Evolutionary conservation across 2,113 vertebrate genomes (phyloP).

Genomic region (Picathartes gymnocephalus): DNA sequence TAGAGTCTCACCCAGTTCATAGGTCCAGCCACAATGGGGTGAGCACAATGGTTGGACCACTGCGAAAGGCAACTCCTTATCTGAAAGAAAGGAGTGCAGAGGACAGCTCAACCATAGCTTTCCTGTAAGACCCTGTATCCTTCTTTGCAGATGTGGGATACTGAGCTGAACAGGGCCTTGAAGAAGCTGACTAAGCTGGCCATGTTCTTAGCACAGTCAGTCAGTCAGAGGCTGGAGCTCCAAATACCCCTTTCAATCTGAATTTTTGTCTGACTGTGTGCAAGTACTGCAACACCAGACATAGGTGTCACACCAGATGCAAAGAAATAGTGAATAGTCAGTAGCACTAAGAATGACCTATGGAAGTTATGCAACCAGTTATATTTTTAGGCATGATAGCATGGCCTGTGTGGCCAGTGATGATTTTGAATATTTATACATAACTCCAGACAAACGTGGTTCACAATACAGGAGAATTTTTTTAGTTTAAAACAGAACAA

Average conservation of each 20-base stretch:
- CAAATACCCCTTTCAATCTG: not conserved
- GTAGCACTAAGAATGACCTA: not conserved
- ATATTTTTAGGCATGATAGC: not conserved
- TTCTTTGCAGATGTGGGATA: not conserved
- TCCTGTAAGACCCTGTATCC: not conserved
- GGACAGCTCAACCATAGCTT: not conserved
- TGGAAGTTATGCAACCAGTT: not conserved
- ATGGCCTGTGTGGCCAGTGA: not conserved
- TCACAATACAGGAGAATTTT: not conserved
- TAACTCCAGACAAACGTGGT: not conserved
- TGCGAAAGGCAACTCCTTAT: not conserved
- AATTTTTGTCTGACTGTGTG: not conserved
- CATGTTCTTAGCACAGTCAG: not conserved
- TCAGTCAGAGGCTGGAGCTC: not conserved
- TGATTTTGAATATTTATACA: not conserved
- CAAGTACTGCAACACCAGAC: not conserved
- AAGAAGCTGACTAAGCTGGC: not conserved
- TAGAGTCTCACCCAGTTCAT: not conserved
- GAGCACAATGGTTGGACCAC: not conserved
- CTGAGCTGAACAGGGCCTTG: not conserved
- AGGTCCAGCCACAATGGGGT: accelerated
- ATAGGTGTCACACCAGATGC: not conserved
- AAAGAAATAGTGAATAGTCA: not conserved
- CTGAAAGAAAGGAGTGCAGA: not conserved
- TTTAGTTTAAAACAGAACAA: not conserved